These are phyloP conservation scores for Micromesistius poutassou DNA, from an alignment of 2,797 vertebrate species.

Conservation along the genomic window DNA sequence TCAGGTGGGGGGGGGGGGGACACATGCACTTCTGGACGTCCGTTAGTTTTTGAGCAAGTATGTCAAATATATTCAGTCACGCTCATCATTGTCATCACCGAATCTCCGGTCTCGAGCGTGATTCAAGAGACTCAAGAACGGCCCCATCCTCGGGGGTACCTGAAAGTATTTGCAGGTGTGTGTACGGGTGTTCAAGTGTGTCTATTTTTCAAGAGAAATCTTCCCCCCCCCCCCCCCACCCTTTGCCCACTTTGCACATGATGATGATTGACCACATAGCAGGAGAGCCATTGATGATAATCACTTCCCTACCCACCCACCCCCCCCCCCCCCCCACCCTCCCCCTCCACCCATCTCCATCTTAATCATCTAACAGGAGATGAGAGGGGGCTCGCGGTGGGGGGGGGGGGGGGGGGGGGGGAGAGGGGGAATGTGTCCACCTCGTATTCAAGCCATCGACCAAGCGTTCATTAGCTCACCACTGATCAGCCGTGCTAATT, in stretches of 20 bases:
- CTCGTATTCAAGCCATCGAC: conserved; percentile 52
- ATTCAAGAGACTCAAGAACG: too few species aligned
- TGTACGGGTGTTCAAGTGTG: too few species aligned
- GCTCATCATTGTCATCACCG: too few species aligned
- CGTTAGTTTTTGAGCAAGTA: too few species aligned
- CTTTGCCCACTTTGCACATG: conserved; percentile 22
- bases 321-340: neutral
- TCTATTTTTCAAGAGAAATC: too few species aligned
- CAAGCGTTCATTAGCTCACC: conserved; percentile 59
- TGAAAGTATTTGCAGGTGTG: too few species aligned
- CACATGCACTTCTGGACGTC: too few species aligned
- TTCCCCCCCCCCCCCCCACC: too few species aligned
- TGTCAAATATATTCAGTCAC: too few species aligned
- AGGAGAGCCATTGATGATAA: conserved; percentile 60
- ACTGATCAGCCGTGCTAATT: conserved; percentile 70
- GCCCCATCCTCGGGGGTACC: too few species aligned
- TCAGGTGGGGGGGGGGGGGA: too few species aligned
- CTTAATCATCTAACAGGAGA: neutral
- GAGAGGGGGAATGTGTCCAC: neutral
- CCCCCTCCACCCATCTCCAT: neutral
- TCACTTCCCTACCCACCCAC: conserved; percentile 17
- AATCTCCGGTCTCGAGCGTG: too few species aligned
- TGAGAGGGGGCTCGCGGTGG: neutral
- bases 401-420: neutral
- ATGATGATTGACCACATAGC: conserved; percentile 46